A percentile compares a stretch with the other conserved stretches of the same genome.
Conservation (phyloP, 92 coral and sea anemone genomes). For the Plumapathes pennacea region DNA sequence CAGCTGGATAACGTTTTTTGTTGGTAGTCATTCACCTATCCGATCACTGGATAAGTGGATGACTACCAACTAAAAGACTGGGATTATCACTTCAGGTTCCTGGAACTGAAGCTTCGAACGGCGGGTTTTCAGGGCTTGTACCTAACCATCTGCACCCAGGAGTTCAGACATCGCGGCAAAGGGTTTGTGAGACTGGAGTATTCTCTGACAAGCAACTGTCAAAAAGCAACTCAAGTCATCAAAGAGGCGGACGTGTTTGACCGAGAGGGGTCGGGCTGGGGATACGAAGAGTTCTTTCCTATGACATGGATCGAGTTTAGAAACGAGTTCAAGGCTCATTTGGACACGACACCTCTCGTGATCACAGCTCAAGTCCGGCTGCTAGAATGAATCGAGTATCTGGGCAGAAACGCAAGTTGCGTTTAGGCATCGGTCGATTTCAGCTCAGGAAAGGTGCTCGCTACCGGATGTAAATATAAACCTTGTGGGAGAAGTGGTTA, state of each 20-base stretch:
- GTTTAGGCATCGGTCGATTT: too few relatives aligned
- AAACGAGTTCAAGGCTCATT: slow-evolving; percentile 63
- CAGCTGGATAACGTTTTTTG: not conserved
- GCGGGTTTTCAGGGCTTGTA: slow-evolving; percentile 82
- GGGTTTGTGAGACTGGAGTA: slow-evolving; percentile 79
- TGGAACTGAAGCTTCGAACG: slow-evolving; percentile 72
- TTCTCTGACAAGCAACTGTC: slow-evolving; percentile 78
- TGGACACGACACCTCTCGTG: slow-evolving; percentile 64
- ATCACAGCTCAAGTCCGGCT: slow-evolving; percentile 84
- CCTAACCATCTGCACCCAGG: slow-evolving; percentile 79
- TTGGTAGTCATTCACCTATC: not conserved
- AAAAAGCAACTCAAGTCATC: slow-evolving; percentile 83
- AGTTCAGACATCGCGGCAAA: slow-evolving; percentile 68
- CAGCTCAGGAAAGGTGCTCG: too few relatives aligned
- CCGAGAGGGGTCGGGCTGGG: slow-evolving; percentile 91
- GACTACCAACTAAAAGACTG: not conserved
- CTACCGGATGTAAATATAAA: too few relatives aligned
- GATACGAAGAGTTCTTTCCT: slow-evolving; percentile 88
- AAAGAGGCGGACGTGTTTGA: slow-evolving; percentile 86
- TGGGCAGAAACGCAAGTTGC: too few relatives aligned
- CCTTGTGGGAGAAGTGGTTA: too few relatives aligned
- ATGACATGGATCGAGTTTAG: slow-evolving; percentile 63
- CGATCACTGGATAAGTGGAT: not conserved
- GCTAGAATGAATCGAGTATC: slow-evolving; percentile 60
- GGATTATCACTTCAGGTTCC: slow-evolving; percentile 42